Percentiles rank a stretch among this genome's conserved stretches.
These are phyloP conservation scores for Sinhomidia bicolor DNA, from an alignment of 2,888 invertebrate species.

Conservation along the genomic window DNA sequence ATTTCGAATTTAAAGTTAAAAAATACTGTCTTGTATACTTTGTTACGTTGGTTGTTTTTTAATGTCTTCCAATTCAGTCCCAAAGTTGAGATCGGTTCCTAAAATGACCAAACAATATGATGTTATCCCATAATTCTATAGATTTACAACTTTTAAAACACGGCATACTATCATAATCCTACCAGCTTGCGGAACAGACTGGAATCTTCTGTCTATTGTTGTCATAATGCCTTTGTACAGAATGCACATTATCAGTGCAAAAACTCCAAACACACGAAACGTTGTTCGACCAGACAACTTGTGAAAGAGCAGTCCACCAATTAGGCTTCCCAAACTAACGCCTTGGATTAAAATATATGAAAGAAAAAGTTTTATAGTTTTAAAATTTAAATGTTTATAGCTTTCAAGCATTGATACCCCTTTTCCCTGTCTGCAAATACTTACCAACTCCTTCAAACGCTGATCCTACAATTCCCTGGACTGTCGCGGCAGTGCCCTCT, in stretches of 20 bases:
- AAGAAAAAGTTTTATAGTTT: neutral
- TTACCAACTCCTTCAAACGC: constrained; percentile 92
- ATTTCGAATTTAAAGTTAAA: neutral
- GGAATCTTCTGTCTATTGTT: constrained; percentile 64
- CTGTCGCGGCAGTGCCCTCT: constrained; percentile 92
- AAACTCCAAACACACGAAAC: constrained; percentile 88
- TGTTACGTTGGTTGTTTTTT: constrained; percentile 13
- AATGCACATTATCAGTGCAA: constrained; percentile 85
- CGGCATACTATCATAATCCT: neutral
- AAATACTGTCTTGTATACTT: constrained; percentile 8
- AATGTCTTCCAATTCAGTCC: constrained; percentile 60
- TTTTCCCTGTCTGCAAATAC: neutral
- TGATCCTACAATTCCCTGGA: constrained; percentile 93
- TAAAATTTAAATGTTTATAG: neutral
- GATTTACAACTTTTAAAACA: neutral
- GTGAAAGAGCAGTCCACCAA: constrained; percentile 89
- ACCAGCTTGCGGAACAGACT: constrained; percentile 63
- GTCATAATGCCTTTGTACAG: constrained; percentile 82
- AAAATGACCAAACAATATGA: neutral
- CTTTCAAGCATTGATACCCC: neutral
- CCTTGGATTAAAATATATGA: constrained; percentile 82
- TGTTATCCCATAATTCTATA: neutral
- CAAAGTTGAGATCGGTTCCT: constrained; percentile 50
- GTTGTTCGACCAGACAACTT: constrained; percentile 86
- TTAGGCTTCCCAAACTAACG: constrained; percentile 89